phyloP scores from a whole-genome alignment of 2,113 vertebrate species.

The Typhlomys cinereus region DNA sequence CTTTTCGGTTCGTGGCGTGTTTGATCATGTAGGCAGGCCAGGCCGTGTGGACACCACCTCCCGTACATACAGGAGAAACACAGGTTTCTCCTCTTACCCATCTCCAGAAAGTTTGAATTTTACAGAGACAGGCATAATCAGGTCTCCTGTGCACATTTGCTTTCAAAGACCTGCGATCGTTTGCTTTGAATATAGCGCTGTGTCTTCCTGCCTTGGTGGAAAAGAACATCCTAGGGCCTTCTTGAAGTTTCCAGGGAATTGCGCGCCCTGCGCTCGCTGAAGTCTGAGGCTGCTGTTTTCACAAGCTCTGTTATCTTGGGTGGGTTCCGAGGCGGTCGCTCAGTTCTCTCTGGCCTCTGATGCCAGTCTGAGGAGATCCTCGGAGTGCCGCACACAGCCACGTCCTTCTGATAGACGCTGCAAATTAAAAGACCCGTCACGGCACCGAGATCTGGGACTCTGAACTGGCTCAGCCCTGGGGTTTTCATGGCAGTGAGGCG shows the following conservation, averaged over 20 bases:
- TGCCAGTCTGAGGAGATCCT: slow-evolving; percentile 80
- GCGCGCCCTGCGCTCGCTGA: not conserved
- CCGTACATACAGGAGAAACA: not conserved
- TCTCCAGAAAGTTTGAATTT: slow-evolving; percentile 37
- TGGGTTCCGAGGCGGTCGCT: slow-evolving; percentile 66
- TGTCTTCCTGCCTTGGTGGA: slow-evolving; percentile 34
- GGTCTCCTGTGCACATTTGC: not conserved
- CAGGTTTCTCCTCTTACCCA: too few relatives aligned
- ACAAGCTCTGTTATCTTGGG: not conserved
- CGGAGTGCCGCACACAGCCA: slow-evolving; percentile 75
- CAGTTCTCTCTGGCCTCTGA: slow-evolving; percentile 62
- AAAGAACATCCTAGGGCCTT: slow-evolving; percentile 46
- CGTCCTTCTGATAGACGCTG: slow-evolving; percentile 87
- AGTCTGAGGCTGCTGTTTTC: slow-evolving; percentile 28
- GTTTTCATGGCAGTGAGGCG: slow-evolving; percentile 88
- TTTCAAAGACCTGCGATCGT: slow-evolving; percentile 3
- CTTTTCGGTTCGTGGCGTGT: fast-evolving
- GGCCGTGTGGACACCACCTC: not conserved
- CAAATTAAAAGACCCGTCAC: slow-evolving; percentile 87
- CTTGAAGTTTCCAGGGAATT: slow-evolving; percentile 68
- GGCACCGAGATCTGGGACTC: slow-evolving; percentile 80
- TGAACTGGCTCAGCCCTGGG: slow-evolving; percentile 86
- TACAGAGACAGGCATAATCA: slow-evolving; percentile 53
- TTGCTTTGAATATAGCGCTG: slow-evolving; percentile 45
- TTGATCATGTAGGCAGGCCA: not conserved